Evolutionary conservation across 2,113 vertebrate genomes (phyloP), one percentile per base, ranked within the genome.

Genomic region (Lathamus discolor): DNA sequence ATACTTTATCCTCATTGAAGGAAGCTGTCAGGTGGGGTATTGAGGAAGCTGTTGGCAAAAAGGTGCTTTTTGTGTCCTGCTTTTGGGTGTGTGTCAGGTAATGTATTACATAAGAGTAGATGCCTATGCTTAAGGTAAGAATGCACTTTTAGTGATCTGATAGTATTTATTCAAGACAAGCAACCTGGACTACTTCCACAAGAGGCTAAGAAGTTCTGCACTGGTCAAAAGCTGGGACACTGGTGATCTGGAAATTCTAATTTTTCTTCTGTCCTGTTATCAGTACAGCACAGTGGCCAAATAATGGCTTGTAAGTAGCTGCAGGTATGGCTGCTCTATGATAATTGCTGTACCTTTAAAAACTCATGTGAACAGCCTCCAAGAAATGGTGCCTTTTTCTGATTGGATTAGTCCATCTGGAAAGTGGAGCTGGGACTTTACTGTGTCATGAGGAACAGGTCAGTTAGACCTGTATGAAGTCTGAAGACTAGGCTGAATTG

Each of bases 1-100:
- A 10, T 46, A 5, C 6, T 67, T 6, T 61, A 1, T 86, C 7
- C 1, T 4, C 3, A 10, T 51, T 1, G 7, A 72, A 69, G 35
- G 8, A 80, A 68, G 46, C 14, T 16, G 7, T 10, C 7, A 22
- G n/a, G 31, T 69, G 62, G 25, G 10, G 9, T 49, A 44, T 52
- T 7, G 7, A 29, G 37, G 44, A 59, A 25, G 23, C 49, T 74
- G 8, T 68, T 86, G 72, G 33, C 52, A 88, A 66, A 85, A 39
- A 3, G 19, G 20, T 73, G 17, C 4, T 93, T 66, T 69, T 44
- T 44, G 7, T 85, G 39, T 55, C n/a, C 35, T 83, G 33, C 17
- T 90, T 72, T 63, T 61, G 39, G 6, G 5, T 62, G n/a, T 77
- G 29, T 86, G 90, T 88, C 31, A 49, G 54, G 37, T n/a, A 23